Conservation (phyloP, 2,797 vertebrate genomes). For the Scolopax bukidnonensis region DNA sequence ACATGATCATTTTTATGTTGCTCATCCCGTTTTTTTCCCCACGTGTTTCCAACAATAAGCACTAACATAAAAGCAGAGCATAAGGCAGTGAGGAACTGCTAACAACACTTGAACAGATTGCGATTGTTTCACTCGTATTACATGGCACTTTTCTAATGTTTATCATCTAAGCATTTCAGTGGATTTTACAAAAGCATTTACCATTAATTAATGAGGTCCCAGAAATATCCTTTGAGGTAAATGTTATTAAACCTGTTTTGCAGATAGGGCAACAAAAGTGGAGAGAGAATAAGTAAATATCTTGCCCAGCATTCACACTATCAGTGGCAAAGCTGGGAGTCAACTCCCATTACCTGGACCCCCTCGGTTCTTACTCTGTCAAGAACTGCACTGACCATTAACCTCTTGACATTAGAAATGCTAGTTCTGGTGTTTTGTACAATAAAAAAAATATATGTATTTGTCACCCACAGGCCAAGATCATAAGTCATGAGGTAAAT, state of each 20-base stretch:
- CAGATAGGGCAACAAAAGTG: not conserved
- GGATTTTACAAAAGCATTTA: not conserved
- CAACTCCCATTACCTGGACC: not conserved
- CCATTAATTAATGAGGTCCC: conserved; percentile 11
- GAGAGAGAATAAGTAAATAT: not conserved
- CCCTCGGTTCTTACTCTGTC: not conserved
- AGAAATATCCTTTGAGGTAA: not conserved
- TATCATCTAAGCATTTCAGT: not conserved
- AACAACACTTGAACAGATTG: not conserved
- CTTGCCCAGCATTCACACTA: not conserved
- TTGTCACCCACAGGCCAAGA: not conserved
- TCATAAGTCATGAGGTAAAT: not conserved
- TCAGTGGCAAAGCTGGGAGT: not conserved
- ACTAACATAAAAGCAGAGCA: not conserved
- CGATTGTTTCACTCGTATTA: not conserved
- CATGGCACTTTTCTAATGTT: not conserved
- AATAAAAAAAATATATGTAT: not conserved
- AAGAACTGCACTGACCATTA: not conserved
- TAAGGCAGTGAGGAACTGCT: not conserved
- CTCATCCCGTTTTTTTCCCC: not conserved
- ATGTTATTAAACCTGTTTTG: not conserved
- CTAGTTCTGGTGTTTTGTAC: not conserved
- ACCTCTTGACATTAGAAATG: not conserved
- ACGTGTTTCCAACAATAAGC: not conserved
- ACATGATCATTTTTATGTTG: not conserved